These are phyloP conservation scores for Sebastes miniatus DNA, from an alignment of 2,797 vertebrate species.

Conservation along the genomic window DNA sequence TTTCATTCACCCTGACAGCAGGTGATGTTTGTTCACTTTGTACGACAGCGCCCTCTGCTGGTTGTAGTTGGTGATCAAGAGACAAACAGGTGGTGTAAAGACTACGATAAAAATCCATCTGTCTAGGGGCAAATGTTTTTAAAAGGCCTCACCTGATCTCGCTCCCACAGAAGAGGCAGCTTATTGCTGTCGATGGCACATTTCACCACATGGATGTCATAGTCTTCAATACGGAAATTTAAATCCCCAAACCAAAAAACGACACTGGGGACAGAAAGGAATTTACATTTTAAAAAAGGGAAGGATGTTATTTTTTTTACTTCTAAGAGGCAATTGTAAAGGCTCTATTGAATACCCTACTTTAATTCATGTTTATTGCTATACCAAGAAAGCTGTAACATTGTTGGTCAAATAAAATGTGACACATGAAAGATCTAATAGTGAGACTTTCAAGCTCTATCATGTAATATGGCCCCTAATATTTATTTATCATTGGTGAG, in stretches of 20 bases:
- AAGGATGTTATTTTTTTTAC: background rate
- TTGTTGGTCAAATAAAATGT: background rate
- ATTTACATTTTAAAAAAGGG: background rate
- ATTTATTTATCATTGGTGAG: background rate
- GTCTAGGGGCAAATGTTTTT: background rate
- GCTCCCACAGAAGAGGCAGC: slow-evolving; percentile 93
- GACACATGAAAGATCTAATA: background rate
- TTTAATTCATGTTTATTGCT: background rate
- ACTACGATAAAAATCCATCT: slow-evolving; percentile 14
- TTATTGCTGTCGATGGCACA: slow-evolving; percentile 93
- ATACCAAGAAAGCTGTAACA: background rate
- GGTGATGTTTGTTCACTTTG: background rate
- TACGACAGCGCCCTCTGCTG: slow-evolving; percentile 59
- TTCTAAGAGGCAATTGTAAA: background rate
- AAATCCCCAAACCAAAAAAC: slow-evolving; percentile 99
- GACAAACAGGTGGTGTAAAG: slow-evolving; percentile 17
- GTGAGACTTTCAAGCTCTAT: background rate
- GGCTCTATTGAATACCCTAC: background rate
- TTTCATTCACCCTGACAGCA: background rate
- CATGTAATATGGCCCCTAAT: background rate
- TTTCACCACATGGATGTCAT: slow-evolving; percentile 96
- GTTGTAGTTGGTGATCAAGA: background rate
- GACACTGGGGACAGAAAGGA: slow-evolving; percentile 79
- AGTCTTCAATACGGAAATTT: slow-evolving; percentile 97
- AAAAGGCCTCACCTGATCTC: slow-evolving; percentile 90